Percentiles rank a stretch among this genome's conserved stretches.
Evolutionary conservation across 2,888 invertebrate species (phyloP).

Genomic region (Lagria hirta): DNA sequence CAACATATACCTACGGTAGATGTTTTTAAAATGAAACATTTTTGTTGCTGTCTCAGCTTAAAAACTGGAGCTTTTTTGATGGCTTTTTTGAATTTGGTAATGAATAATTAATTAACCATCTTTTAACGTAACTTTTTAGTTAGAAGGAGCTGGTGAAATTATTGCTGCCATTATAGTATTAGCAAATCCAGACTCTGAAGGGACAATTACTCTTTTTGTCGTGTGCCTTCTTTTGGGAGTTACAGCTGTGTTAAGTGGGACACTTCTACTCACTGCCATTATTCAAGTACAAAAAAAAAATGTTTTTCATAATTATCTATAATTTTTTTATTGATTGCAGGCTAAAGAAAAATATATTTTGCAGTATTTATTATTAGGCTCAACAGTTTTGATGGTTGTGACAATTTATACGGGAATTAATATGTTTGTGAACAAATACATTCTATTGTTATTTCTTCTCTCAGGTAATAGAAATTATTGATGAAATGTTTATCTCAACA

Average conservation of each 20-base stretch:
- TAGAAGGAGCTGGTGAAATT: slow-evolving; percentile 9
- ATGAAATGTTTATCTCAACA: slow-evolving; percentile 1
- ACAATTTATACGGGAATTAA: slow-evolving; percentile 41
- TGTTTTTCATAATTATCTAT: too few relatives aligned
- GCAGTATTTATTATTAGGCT: slow-evolving; percentile 39
- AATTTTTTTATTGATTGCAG: slow-evolving; percentile 34
- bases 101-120: slow-evolving; percentile 17
- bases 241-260: slow-evolving; percentile 9
- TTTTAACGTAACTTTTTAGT: slow-evolving; percentile 27
- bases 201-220: slow-evolving; percentile 5
- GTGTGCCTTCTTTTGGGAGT: slow-evolving; percentile 6
- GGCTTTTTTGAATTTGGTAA: slow-evolving; percentile 39
- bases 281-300: too few relatives aligned
- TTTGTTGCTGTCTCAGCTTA: slow-evolving; percentile 34
- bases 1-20: slow-evolving; percentile 4
- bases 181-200: slow-evolving; percentile 5
- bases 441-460: slow-evolving; percentile 26
- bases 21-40: slow-evolving; percentile 29
- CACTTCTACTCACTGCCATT: slow-evolving; percentile 6
- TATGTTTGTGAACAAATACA: slow-evolving; percentile 32
- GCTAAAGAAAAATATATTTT: slow-evolving; percentile 40
- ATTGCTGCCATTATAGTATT: not conserved
- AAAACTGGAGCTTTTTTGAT: slow-evolving; percentile 38
- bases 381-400: slow-evolving; percentile 38
- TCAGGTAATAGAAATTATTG: slow-evolving; percentile 35